Evolutionary conservation across 2,797 vertebrate species (phyloP), one percentile per base, ranked within the genome.

Genomic region (Cottoperca gobio): DNA sequence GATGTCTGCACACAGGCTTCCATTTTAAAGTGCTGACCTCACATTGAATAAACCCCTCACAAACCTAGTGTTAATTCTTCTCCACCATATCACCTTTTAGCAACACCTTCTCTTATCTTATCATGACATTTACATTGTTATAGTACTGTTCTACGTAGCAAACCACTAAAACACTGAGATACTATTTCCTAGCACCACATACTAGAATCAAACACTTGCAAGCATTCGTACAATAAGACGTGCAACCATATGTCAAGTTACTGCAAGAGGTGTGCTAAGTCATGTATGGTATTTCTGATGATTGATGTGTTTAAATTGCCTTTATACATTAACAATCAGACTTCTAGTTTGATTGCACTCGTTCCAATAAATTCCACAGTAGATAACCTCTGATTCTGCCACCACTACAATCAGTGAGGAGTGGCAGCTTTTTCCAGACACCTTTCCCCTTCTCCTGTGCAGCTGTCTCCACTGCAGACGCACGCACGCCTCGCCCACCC

Each of bases 391-490:
- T 62, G 52, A 13, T 11, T 24, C 42, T 42, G 21, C 37, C 39
- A 16, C 70, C 71, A 39, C 65, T 76, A 61, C 60, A 78, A 86
- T 89, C 81, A 70, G 72, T 17, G 24, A 70, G 19, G 28, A 85
- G 71, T 67, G 71, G 57, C 71, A 14, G 66, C 57, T 79, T 79
- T 55, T 73, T 79, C 71, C 59, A 58, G 53, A 76, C 53, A 84
- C 76, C 68, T 73, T 76, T 66, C 52, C 42, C 28, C 73, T 43
- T 78, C 73, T 59, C 39, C 49, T 16, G 42, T 42, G 19, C 35
- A 43, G 40, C 74, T 19, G 50, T 55, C 70, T 78, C n/a, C 1
- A 19, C 55, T 28, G n/a, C 78, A 81, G 28, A 72, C 48, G 9
- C 46, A 31, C 64, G 28, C n/a, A 23, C 23, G 48, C 33, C 74